Percentiles rank a stretch among this genome's conserved stretches.
Conservation (phyloP, 1,140 invertebrate species). For the Charaxes varanes region DNA sequence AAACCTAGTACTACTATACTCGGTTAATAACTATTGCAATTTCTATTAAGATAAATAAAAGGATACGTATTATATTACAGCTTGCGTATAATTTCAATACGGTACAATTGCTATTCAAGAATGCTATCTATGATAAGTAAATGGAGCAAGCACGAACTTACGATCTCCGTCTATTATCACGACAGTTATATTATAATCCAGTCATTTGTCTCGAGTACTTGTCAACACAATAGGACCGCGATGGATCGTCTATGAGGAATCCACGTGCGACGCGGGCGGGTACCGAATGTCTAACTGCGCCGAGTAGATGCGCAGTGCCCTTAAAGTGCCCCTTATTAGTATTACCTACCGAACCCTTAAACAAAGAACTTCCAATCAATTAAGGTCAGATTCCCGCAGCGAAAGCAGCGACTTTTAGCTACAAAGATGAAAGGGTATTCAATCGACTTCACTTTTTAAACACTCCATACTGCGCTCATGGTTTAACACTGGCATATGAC, state of each 20-base stretch:
- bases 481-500: conserved; percentile 62
- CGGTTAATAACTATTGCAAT: too few species aligned
- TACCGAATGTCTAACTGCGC: conserved; percentile 55
- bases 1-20: too few species aligned
- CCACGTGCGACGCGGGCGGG: conserved; percentile 60
- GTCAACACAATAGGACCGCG: conserved; percentile 53
- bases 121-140: not conserved
- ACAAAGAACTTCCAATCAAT: conserved; percentile 66
- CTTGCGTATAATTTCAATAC: too few species aligned
- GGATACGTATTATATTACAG: too few species aligned
- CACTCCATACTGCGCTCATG: conserved; percentile 45
- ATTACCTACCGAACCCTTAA: conserved; percentile 47
- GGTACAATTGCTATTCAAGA: not conserved
- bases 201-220: conserved; percentile 45
- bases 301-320: conserved; percentile 51
- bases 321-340: conserved; percentile 53
- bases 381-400: conserved; percentile 29
- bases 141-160: conserved; percentile 13
- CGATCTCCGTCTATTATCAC: conserved; percentile 20
- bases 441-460: conserved; percentile 41
- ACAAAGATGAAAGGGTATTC: conserved; percentile 5
- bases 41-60: too few species aligned
- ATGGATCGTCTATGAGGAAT: conserved; percentile 32
- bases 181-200: conserved; percentile 27
- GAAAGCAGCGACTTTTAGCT: conserved; percentile 8